Conservation (phyloP, 2,797 vertebrate genomes). For the Antennarius maculatus region DNA sequence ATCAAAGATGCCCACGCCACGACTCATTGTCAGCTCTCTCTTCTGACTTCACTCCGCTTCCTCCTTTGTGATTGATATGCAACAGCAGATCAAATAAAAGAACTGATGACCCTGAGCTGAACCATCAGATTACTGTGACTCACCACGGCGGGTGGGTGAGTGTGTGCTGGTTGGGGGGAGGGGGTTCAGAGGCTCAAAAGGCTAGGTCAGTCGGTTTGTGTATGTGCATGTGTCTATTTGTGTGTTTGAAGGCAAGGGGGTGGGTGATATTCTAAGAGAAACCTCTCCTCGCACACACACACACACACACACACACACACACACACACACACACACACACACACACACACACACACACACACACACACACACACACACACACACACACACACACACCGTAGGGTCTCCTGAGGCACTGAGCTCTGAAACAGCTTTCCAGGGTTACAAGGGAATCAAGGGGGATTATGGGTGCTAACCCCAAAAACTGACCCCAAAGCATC, state of each 20-base stretch:
- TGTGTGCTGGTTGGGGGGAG: background rate
- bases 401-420: conserved; percentile 24
- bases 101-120: conserved; percentile 18
- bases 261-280: conserved; percentile 22
- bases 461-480: conserved; percentile 59
- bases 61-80: conserved; percentile 5
- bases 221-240: background rate
- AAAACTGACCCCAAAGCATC: conserved; percentile 46
- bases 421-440: conserved; percentile 46
- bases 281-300: conserved; percentile 12
- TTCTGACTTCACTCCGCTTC: background rate
- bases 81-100: conserved; percentile 22
- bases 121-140: conserved; percentile 39
- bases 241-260: conserved; percentile 9
- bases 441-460: conserved; percentile 41
- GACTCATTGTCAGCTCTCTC: conserved; percentile 9
- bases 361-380: background rate
- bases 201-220: background rate
- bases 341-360: background rate
- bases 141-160: conserved; percentile 16
- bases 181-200: background rate
- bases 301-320: conserved; percentile 11
- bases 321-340: conserved; percentile 20
- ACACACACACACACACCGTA: conserved; percentile 8
- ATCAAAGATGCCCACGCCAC: conserved; percentile 38